Evolutionary conservation across 2,797 vertebrate species (phyloP), one percentile per base, ranked within the genome.

Genomic region (Columba guinea): DNA sequence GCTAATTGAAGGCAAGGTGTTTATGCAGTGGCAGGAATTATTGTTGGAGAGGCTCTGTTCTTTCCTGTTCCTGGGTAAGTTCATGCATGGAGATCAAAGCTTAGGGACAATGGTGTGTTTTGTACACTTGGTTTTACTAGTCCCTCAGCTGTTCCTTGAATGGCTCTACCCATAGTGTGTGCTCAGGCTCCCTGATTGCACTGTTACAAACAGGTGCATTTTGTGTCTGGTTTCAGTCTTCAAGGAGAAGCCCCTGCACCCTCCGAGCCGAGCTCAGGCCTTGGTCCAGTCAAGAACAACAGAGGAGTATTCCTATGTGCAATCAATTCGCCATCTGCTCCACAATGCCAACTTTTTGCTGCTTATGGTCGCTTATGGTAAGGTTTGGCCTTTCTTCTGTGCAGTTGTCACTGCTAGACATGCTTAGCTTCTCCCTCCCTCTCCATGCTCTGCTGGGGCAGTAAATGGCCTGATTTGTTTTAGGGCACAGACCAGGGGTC

Each of bases 331-430:
- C 65, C 97, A 98, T 69, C 98, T 99, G 87, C 97, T 99, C 92
- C 65, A 91, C 94, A 99, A 99, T 95, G 95, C 96, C 91, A 98
- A 98, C 95, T 99, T 99, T 83, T 97, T 99, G 97, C 97, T 99
- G 48, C 98, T 99, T 41, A 91, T 98, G 94, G 85, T 99, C 95
- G 98, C 98, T 90, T 99, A 99, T 0, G 99, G 99, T 99, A 98
- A 97, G 98, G 52, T 55, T 78, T 71, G 56, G 35, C 9, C 28
- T 44, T 84, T 90, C 34, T 60, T 71, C 34, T 58, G 26, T 58
- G 35, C 70, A 41, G 17, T 34, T 69, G 52, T 34, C 16, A 3
- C 28, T 30, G 58, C 41, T 70, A 67, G n/a, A 28, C 4, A 8
- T 34, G n/a, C 74, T 80, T 84, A 84, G 44, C 46, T 91, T 91